Conservation (phyloP, 2,888 invertebrate species). For the Drosophila melanosoma region DNA sequence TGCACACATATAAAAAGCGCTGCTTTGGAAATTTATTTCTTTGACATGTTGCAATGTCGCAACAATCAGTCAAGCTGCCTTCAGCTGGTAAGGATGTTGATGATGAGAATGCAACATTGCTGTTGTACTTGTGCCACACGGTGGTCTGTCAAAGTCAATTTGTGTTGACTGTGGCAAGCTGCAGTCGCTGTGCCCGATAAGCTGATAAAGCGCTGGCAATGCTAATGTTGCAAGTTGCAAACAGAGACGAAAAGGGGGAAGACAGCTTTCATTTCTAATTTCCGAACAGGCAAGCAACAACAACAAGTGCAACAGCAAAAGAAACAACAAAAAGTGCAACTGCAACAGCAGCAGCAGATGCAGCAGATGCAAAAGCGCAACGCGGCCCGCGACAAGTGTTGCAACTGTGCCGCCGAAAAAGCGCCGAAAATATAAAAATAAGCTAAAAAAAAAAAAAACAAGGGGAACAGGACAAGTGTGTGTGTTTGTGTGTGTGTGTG, state of each 20-base stretch:
- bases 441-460: constrained; percentile 1
- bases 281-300: constrained; percentile 5
- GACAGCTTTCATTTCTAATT: constrained; percentile 55
- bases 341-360: constrained; percentile 2
- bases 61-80: constrained; percentile 56
- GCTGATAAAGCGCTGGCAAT: constrained; percentile 42
- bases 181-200: constrained; percentile 63
- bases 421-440: constrained; percentile 35
- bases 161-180: constrained; percentile 56
- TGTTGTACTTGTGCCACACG: constrained; percentile 49
- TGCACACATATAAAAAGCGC: too few species aligned
- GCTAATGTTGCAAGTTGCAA: not conserved
- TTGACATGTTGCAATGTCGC: constrained; percentile 36
- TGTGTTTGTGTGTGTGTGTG: constrained; percentile 6
- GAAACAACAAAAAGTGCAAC: constrained; percentile 10
- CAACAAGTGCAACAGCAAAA: constrained; percentile 13
- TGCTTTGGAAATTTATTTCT: constrained; percentile 17
- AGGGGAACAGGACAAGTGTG: constrained; percentile 51
- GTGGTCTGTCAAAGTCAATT: constrained; percentile 74
- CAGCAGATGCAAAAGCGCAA: constrained; percentile 40
- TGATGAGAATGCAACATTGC: constrained; percentile 7
- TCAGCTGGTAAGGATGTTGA: constrained; percentile 39
- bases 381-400: constrained; percentile 69
- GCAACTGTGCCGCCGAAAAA: constrained; percentile 49
- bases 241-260: not conserved